These are phyloP conservation scores for Petromus typicus DNA, from an alignment of 2,113 vertebrate species.

Conservation along the genomic window DNA sequence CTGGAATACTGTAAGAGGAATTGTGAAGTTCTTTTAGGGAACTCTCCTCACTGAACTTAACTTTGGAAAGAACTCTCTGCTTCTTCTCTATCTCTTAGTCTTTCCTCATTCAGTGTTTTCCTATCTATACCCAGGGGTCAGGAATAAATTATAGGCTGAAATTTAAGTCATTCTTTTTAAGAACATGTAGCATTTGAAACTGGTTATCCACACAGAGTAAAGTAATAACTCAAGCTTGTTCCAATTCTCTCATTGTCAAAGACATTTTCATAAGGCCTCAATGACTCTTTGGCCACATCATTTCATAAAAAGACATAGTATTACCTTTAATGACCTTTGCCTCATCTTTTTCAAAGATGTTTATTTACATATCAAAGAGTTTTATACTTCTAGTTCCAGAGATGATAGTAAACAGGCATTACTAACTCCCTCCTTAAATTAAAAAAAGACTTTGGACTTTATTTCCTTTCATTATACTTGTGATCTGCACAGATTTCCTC, in stretches of 20 bases:
- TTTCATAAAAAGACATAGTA: neutral
- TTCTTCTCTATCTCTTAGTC: neutral
- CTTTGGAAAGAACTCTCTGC: neutral
- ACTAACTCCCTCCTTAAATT: neutral
- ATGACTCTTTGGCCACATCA: neutral
- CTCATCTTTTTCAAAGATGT: neutral
- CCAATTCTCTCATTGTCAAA: neutral
- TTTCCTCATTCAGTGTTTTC: neutral
- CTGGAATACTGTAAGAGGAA: neutral
- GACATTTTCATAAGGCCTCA: neutral
- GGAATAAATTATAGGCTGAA: neutral
- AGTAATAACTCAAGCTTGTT: neutral
- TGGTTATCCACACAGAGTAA: neutral
- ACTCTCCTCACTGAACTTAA: neutral
- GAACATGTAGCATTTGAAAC: neutral
- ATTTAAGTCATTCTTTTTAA: neutral
- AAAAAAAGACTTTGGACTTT: neutral
- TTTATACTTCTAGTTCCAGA: neutral
- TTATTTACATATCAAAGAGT: neutral
- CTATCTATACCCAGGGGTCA: neutral
- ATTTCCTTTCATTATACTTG: neutral
- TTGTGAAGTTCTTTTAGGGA: neutral
- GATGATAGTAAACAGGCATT: neutral
- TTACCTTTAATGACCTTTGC: neutral
- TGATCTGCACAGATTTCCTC: neutral